Evolutionary conservation across 2,113 vertebrate genomes (phyloP), one percentile per base, ranked within the genome.

Genomic region (Gnathonemus longibarbis): DNA sequence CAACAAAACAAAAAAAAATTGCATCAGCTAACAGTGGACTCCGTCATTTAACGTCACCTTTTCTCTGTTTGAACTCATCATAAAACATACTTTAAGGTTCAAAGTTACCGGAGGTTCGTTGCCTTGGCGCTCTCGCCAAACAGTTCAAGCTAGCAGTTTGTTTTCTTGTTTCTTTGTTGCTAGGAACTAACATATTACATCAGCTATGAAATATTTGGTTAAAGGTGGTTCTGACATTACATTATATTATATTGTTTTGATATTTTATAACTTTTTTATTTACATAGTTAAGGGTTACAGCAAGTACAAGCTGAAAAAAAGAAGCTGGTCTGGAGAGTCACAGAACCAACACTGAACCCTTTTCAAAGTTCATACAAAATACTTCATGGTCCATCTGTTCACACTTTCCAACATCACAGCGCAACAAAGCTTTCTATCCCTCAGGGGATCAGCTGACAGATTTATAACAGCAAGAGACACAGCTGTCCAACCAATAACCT

Each of bases 361-460:
- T 70, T 58, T 50, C 42, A 70, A 49, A 70, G 27, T 74, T 87
- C 84, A 70, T 35, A 17, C 13, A 27, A 52, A 74, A 46, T 87
- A 58, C 84, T 56, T 58, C 13, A 77, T 89, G 5, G 84, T 6
- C 58, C 89, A 90, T 90, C 53, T 90, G 89, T 74, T 90, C 84
- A 17, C 85, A 50, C 56, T 90, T 48, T 87, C 56, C 83, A 49
- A 48, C 45, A 50, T 66, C 17, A 52, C 45, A 31, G 52, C 21
- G 42, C 42, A 50, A 86, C 53, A 90, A 15, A 86, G 83, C 62
- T 70, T 46, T 11, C 89, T 90, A 27, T 53, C 85, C 85, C 62
- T 39, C 62, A 31, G 83, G 84, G 56, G 27, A 24, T 8, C n/a
- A 56, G 31, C 66, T 52, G 85, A 88, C 84, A 90, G 46, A 77